These are phyloP conservation scores for Ginglymostoma cirratum DNA, from an alignment of 2,113 vertebrate species.

Conservation along the genomic window DNA sequence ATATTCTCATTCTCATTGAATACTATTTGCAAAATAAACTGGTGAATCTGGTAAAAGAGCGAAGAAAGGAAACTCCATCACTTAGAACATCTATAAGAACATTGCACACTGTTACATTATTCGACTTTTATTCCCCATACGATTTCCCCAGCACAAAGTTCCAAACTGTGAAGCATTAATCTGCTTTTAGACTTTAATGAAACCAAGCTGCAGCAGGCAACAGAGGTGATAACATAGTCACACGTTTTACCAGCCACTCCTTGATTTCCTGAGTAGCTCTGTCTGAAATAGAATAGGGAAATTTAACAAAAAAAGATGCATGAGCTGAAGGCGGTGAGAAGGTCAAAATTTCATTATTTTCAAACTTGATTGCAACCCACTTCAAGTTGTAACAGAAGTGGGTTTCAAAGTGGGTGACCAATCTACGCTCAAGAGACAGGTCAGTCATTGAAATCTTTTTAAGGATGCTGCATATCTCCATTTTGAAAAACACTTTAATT, in stretches of 20 bases:
- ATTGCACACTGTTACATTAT: not conserved
- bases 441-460: not conserved
- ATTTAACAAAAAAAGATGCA: not conserved
- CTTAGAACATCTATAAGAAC: not conserved
- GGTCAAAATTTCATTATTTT: too few relatives aligned
- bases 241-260: not conserved
- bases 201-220: not conserved
- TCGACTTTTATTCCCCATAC: not conserved
- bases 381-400: not conserved
- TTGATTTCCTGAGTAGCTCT: not conserved
- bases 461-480: not conserved
- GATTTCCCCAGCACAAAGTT: not conserved
- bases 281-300: not conserved
- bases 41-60: not conserved
- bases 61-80: not conserved
- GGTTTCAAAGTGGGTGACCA: not conserved
- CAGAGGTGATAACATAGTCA: not conserved
- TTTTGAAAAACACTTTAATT: not conserved
- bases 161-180: not conserved
- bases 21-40: not conserved
- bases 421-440: not conserved
- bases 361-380: too few relatives aligned
- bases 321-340: not conserved
- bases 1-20: not conserved
- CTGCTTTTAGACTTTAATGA: not conserved